These are phyloP conservation scores for Chaetoderma sp. DNA, from an alignment of 2,888 invertebrate species.

Conservation along the genomic window DNA sequence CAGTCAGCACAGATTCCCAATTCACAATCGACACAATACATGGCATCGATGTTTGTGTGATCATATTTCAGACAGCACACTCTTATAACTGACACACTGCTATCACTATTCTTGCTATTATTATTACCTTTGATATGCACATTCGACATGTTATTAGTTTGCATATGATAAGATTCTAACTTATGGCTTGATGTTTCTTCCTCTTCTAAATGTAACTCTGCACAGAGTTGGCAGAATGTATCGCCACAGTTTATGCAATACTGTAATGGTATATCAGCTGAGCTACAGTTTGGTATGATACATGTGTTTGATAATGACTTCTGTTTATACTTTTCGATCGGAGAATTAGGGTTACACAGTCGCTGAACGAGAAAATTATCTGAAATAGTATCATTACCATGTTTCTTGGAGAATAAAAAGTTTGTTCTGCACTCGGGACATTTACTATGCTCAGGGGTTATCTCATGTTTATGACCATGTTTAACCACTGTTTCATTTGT, in stretches of 20 bases:
- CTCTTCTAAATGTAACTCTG: conserved; percentile 42
- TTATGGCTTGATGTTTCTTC: conserved; percentile 50
- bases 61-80: conserved; percentile 53
- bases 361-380: conserved; percentile 52
- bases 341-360: conserved; percentile 39
- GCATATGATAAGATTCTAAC: conserved; percentile 27
- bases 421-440: conserved; percentile 55
- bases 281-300: background rate
- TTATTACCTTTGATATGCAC: conserved; percentile 44
- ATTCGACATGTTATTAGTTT: too few relatives aligned
- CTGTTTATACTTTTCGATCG: too few relatives aligned
- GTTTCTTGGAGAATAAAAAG: conserved; percentile 30
- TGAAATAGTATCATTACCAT: conserved; percentile 35
- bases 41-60: conserved; percentile 52
- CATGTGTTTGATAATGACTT: too few relatives aligned
- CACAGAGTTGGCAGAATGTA: conserved; percentile 48
- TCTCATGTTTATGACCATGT: too few relatives aligned
- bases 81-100: conserved; percentile 36
- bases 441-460: background rate
- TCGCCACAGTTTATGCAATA: conserved; percentile 56
- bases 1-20: conserved; percentile 52
- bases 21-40: conserved; percentile 58
- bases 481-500: conserved; percentile 37
- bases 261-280: background rate
- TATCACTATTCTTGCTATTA: conserved; percentile 32